Conservation (phyloP, 2,797 vertebrate species). For the Smutsia gigantea region DNA sequence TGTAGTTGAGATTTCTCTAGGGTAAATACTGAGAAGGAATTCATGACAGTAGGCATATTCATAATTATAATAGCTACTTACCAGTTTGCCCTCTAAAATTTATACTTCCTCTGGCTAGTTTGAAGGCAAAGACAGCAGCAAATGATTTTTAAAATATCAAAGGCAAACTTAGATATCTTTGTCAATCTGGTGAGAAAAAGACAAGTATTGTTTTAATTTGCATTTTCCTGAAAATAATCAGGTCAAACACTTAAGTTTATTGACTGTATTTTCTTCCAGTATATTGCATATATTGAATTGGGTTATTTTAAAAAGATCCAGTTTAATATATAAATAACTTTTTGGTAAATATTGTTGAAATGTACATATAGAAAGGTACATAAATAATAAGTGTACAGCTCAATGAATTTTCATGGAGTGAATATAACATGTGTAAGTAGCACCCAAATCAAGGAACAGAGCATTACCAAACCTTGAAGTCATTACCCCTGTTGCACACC, state of each 20-base stretch:
- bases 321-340: not conserved
- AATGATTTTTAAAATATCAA: not conserved
- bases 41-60: not conserved
- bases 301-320: not conserved
- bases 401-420: not conserved
- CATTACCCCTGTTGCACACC: not conserved
- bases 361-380: not conserved
- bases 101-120: not conserved
- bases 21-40: not conserved
- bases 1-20: not conserved
- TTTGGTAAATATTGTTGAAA: constrained; percentile 10
- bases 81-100: not conserved
- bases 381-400: not conserved
- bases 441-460: constrained; percentile 7
- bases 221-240: constrained; percentile 46
- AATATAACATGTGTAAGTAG: not conserved
- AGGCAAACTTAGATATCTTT: not conserved
- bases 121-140: not conserved
- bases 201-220: constrained; percentile 34
- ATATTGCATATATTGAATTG: not conserved
- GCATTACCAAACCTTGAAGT: not conserved
- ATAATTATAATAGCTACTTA: not conserved
- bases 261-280: constrained; percentile 16
- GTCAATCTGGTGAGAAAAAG: not conserved
- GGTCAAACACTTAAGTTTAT: not conserved